Evolutionary conservation across 2,113 vertebrate genomes (phyloP).

Genomic region (Pogonocichla stellata): DNA sequence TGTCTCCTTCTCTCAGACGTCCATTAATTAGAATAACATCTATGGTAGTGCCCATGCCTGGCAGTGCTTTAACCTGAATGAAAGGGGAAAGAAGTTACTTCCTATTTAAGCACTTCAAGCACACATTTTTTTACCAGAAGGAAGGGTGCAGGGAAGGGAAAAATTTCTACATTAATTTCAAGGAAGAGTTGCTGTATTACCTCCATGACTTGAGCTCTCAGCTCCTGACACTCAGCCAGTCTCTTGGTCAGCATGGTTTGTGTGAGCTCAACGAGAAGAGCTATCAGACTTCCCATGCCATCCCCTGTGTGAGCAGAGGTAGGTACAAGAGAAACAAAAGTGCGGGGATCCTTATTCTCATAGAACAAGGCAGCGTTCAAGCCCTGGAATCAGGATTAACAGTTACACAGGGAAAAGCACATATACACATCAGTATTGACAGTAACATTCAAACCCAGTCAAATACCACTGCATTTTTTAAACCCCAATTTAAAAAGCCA

Average conservation of each 20-base stretch:
- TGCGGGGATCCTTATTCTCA: conserved; percentile 97
- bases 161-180: neutral
- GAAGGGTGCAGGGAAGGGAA: neutral
- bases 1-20: conserved; percentile 88
- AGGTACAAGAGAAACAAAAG: conserved; percentile 94
- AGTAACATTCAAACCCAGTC: neutral
- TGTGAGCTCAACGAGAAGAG: conserved; percentile 91
- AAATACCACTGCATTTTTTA: neutral
- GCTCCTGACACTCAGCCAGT: conserved; percentile 91
- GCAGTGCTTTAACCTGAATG: conserved; percentile 92
- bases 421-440: neutral
- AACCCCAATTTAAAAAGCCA: neutral
- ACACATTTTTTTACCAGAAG: neutral
- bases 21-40: conserved; percentile 98
- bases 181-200: conserved; percentile 65
- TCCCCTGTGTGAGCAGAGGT: conserved; percentile 98
- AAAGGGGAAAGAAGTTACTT: neutral
- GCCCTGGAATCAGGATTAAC: conserved; percentile 76
- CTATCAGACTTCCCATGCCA: conserved; percentile 97
- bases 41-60: conserved; percentile 98
- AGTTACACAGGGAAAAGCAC: neutral
- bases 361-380: conserved; percentile 93
- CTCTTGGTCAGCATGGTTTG: conserved; percentile 93
- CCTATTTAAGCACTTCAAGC: neutral
- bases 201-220: conserved; percentile 99